Evolutionary conservation across 2,888 invertebrate species (phyloP).

Genomic region (Alloplasta piceator): DNA sequence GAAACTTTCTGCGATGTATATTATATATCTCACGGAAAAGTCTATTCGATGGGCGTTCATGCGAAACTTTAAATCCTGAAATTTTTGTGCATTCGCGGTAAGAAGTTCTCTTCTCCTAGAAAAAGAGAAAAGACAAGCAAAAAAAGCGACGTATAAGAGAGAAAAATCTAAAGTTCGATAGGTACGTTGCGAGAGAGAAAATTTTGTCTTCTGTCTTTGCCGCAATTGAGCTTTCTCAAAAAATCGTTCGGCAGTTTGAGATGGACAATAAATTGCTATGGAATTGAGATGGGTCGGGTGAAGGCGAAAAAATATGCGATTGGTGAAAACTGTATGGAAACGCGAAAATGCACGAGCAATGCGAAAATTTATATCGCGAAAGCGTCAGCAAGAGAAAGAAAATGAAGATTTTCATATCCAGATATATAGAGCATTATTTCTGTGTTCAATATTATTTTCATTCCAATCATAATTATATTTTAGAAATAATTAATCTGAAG

Average conservation of each 20-base stretch:
- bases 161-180: constrained; percentile 51
- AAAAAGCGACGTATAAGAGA: constrained; percentile 1
- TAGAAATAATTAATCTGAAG: too few relatives aligned
- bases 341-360: not conserved
- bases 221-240: constrained; percentile 39
- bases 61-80: constrained; percentile 54
- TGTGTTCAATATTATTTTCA: too few relatives aligned
- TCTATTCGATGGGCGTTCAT: constrained; percentile 44
- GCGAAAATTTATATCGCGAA: too few relatives aligned
- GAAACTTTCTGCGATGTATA: constrained; percentile 34
- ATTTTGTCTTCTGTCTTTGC: not conserved
- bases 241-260: constrained; percentile 53
- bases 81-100: constrained; percentile 45
- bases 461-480: too few relatives aligned
- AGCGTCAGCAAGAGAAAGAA: not conserved
- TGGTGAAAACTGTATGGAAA: constrained; percentile 2
- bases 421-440: too few relatives aligned
- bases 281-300: constrained; percentile 28
- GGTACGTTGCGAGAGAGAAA: constrained; percentile 31
- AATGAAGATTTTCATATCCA: not conserved
- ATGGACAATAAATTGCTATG: constrained; percentile 62
- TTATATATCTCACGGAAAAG: constrained; percentile 12
- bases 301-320: not conserved
- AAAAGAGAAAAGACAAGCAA: constrained; percentile 1
- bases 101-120: constrained; percentile 19